Percentiles rank a stretch among this genome's conserved stretches.
phyloP scores from a whole-genome alignment of 35 echinoderm and acorn worm species.

The Heliocidaris tuberculata region DNA sequence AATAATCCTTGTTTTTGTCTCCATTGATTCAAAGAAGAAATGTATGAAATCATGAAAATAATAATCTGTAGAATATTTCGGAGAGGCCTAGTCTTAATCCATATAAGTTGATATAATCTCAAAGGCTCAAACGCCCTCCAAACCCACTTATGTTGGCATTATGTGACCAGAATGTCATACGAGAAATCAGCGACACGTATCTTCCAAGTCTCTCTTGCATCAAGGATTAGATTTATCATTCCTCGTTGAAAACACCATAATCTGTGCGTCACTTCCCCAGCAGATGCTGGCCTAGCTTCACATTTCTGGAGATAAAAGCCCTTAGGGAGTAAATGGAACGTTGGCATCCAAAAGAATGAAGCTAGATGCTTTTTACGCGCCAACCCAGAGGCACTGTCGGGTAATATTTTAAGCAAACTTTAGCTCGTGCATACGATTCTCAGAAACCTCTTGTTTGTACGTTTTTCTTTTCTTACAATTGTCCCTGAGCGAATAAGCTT shows the following conservation, averaged over 20 bases:
- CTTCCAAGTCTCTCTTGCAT: not conserved
- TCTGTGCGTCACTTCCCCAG: not conserved
- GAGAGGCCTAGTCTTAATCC: not conserved
- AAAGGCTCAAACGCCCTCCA: not conserved
- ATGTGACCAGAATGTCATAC: conserved; percentile 1
- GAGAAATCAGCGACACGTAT: not conserved
- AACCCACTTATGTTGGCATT: not conserved
- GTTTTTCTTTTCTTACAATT: not conserved
- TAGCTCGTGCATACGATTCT: not conserved
- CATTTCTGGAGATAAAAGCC: not conserved
- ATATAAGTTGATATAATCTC: not conserved
- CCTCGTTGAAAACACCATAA: not conserved
- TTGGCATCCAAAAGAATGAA: not conserved
- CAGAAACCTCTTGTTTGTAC: not conserved
- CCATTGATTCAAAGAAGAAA: too few relatives aligned
- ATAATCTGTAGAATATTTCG: too few relatives aligned
- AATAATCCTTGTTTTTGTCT: not conserved
- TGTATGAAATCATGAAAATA: too few relatives aligned
- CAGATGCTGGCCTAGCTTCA: not conserved
- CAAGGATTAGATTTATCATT: conserved; percentile 6
- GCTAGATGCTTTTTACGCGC: not conserved
- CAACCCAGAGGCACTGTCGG: not conserved
- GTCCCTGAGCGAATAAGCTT: not conserved
- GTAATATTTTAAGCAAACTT: not conserved
- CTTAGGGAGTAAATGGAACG: conserved; percentile 8